Conservation (phyloP, 2,888 invertebrate genomes). For the Mantis religiosa region DNA sequence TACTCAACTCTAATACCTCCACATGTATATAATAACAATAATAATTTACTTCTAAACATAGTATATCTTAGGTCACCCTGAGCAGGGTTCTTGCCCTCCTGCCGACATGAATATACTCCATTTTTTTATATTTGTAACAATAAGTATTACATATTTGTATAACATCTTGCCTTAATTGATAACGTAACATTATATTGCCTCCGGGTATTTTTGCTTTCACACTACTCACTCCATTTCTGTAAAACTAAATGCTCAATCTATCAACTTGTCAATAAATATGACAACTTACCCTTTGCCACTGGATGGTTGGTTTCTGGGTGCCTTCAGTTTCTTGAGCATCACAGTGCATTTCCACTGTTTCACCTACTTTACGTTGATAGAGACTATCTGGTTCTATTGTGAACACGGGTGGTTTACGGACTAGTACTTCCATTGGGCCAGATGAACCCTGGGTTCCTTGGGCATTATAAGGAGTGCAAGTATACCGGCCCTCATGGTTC, state of each 20-base stretch:
- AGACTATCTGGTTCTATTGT: constrained; percentile 84
- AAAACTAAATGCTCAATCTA: neutral
- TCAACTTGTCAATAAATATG: neutral
- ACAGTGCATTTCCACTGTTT: constrained; percentile 92
- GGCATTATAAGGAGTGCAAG: constrained; percentile 92
- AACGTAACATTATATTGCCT: no score
- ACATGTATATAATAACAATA: no score
- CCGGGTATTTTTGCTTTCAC: no score
- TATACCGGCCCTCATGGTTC: constrained; percentile 90
- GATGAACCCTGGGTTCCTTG: constrained; percentile 93
- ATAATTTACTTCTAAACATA: no score
- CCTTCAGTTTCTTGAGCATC: constrained; percentile 89
- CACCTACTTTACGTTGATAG: constrained; percentile 85
- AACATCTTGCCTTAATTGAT: no score
- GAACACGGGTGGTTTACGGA: constrained; percentile 89
- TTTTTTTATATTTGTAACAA: no score
- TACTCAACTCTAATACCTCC: no score
- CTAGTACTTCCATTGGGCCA: constrained; percentile 75
- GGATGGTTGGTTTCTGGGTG: constrained; percentile 82
- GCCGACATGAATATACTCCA: no score
- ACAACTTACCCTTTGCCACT: constrained; percentile 73
- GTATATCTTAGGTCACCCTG: no score
- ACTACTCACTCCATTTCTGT: no score
- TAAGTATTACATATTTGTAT: no score
- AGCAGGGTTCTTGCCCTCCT: no score